phyloP scores from a whole-genome alignment of 2,888 invertebrate genomes.

The Lepidocyrtinus sp. region DNA sequence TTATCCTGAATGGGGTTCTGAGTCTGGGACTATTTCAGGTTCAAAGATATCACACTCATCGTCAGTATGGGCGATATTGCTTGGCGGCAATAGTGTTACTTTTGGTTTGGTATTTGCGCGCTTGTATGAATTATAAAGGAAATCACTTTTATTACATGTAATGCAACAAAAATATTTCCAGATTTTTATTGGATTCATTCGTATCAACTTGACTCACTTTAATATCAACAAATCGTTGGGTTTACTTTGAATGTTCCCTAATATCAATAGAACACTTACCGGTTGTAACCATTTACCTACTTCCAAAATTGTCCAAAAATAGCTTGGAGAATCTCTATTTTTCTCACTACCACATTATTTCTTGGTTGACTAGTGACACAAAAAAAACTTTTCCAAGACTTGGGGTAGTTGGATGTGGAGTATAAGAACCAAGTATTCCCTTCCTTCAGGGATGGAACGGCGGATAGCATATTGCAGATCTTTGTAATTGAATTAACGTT shows the following conservation, averaged over 20 bases:
- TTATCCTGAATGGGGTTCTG: neutral
- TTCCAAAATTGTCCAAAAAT: neutral
- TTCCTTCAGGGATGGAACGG: constrained; percentile 12
- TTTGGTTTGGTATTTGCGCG: too few species aligned
- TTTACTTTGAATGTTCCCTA: too few species aligned
- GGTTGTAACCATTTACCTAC: neutral
- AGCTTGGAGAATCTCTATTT: neutral
- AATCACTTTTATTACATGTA: too few species aligned
- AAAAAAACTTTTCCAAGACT: constrained; percentile 15
- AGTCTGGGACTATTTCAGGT: too few species aligned
- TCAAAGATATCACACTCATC: neutral
- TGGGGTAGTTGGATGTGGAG: neutral
- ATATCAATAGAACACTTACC: too few species aligned
- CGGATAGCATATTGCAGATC: constrained; percentile 55
- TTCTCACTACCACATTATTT: neutral
- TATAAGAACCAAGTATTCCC: constrained; percentile 16
- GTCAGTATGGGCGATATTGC: too few species aligned
- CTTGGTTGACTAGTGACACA: constrained; percentile 10
- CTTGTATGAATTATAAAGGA: too few species aligned
- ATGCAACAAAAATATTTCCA: too few species aligned
- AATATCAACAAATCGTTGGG: too few species aligned
- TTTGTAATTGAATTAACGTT: constrained; percentile 55
- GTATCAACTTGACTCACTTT: too few species aligned
- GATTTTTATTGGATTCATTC: too few species aligned
- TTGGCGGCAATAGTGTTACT: too few species aligned